Conservation (phyloP, 2,113 vertebrate species). For the Phainopepla nitens region DNA sequence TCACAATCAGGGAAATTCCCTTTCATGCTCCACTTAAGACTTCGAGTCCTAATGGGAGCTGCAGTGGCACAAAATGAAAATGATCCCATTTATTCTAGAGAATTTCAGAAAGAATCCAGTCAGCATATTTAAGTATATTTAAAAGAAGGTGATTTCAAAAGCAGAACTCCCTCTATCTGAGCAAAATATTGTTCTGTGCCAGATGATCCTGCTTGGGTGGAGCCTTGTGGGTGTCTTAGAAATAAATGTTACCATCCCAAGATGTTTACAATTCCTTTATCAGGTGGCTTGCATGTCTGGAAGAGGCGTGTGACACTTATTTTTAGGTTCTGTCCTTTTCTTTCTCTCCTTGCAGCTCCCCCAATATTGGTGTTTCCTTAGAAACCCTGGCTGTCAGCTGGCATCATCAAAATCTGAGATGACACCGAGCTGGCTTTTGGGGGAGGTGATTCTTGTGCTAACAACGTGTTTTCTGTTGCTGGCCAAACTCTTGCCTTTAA, state of each 20-base stretch:
- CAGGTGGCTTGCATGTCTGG: neutral
- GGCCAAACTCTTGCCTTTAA: neutral
- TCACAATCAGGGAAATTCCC: neutral
- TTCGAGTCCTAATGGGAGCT: neutral
- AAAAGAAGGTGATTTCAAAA: neutral
- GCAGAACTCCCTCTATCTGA: neutral
- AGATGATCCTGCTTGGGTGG: neutral
- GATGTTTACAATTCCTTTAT: neutral
- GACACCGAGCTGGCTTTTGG: neutral
- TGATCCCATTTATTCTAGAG: neutral
- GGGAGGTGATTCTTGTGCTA: neutral
- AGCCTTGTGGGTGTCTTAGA: neutral
- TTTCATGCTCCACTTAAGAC: accelerated
- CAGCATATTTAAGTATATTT: neutral
- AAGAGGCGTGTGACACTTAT: conserved; percentile 10
- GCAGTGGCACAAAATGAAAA: neutral
- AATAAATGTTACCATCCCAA: neutral
- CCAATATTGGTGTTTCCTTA: conserved; percentile 28
- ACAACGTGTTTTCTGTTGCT: neutral
- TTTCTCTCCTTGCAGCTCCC: neutral
- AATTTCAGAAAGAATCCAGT: neutral
- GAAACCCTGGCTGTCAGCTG: conserved; percentile 18
- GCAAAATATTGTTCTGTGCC: neutral
- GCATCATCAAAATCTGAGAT: neutral
- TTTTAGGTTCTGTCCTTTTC: conserved; percentile 44